Evolutionary conservation across 2,113 vertebrate species (phyloP), one percentile per base, ranked within the genome.

Genomic region (Gadus chalcogrammus): DNA sequence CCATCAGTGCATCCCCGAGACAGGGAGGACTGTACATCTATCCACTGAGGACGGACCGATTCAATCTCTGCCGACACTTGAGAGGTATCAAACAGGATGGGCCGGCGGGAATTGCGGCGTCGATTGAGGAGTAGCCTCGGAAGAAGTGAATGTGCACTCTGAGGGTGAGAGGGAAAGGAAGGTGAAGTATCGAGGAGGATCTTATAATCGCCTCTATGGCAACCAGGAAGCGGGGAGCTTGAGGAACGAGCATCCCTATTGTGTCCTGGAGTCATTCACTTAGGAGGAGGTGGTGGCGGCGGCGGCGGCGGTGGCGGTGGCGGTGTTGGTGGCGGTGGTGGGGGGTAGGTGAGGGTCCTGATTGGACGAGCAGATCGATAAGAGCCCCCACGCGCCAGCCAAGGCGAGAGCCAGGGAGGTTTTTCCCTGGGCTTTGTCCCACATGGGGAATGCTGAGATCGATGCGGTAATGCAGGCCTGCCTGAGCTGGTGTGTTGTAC

Each of bases 231-330:
- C 18, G 28, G 18, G 27, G 55, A 16, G 62, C 17, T 71, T 22
- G 22, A 18, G 12, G 61, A 15, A 17, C 13, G 12, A 56, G n/a
- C 8, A 35, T 4, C 13, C 18, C 58, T n/a, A 3, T 27, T 22
- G 31, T 66, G 70, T 42, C 35, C 16, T 60, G 56, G 65, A 72
- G 65, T 27, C 63, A 66, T 72, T 60, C 48, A 64, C 56, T 31
- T 15, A 27, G 70, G n/a, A 65, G 38, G 55, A 38, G 13, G n/a
- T 71, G 5, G 58, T 15, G 60, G 58, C 61, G 64, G 20, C 24
- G 24, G 24, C 2, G 24, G 65, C 28, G 16, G 38, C 15, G 35
- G 56, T 18, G 16, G 16, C 48, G 48, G 69, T 22, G 38, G 52
- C 48, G 22, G 18, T 24, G 61, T n/a, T n/a, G 9, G 59, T 4